A percentile compares a stretch with the other conserved stretches of the same genome.
These are phyloP conservation scores for Lasioglossum pauxillum DNA, from an alignment of 2,888 invertebrate genomes.

Conservation along the genomic window DNA sequence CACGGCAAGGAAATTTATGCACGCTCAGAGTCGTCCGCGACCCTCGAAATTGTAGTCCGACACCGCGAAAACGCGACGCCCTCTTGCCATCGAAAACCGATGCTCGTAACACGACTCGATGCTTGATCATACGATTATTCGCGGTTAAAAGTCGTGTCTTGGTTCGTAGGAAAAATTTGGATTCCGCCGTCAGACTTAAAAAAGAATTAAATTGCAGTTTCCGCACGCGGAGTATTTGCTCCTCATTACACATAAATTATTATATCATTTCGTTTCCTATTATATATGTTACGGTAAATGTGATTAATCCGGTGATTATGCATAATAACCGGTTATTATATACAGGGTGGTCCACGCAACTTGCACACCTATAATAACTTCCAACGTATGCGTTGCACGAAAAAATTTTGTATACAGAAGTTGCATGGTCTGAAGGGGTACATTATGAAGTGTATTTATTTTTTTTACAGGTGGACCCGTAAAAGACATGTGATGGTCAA, in stretches of 20 bases:
- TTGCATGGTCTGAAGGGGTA: too few relatives aligned
- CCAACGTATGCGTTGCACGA: too few relatives aligned
- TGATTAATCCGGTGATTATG: too few relatives aligned
- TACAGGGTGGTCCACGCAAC: too few relatives aligned
- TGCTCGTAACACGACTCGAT: not conserved
- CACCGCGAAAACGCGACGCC: not conserved
- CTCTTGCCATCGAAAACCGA: not conserved
- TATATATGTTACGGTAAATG: too few relatives aligned
- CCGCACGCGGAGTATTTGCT: too few relatives aligned
- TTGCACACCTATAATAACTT: too few relatives aligned
- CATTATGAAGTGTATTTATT: too few relatives aligned
- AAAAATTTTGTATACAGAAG: too few relatives aligned
- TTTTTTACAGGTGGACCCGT: too few relatives aligned
- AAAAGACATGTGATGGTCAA: too few relatives aligned
- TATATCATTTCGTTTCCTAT: not conserved
- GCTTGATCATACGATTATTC: not conserved
- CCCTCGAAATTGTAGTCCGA: conserved; percentile 31
- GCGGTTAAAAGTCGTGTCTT: not conserved
- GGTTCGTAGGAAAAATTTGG: not conserved
- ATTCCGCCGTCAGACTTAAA: not conserved
- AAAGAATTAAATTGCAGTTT: not conserved
- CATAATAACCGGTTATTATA: too few relatives aligned
- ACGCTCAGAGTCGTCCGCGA: conserved; percentile 22
- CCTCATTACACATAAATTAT: not conserved
- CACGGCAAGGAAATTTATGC: conserved; percentile 35